Conservation (phyloP, 2,888 invertebrate species). For the Acronicta psi region DNA sequence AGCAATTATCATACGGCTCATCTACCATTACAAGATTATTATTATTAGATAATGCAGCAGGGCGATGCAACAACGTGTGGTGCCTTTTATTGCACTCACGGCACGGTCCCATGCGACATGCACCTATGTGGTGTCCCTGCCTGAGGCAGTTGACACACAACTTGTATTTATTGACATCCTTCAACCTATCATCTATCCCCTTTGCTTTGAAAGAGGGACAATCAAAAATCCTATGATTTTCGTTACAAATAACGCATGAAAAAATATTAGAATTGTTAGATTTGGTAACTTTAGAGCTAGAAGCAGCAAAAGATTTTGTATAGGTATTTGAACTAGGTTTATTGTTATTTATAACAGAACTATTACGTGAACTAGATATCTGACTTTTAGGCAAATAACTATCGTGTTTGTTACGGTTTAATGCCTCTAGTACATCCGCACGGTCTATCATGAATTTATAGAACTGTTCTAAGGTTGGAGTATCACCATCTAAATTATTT, state of each 20-base stretch:
- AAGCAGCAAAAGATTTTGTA: slow-evolving; percentile 1
- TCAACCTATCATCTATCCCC: slow-evolving; percentile 20
- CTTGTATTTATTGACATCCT: slow-evolving; percentile 33
- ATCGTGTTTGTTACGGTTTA: not conserved
- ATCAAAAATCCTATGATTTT: slow-evolving; percentile 49
- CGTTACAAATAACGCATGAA: slow-evolving; percentile 45
- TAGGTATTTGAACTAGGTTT: too few relatives aligned
- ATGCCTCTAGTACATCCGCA: not conserved
- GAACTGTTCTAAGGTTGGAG: not conserved
- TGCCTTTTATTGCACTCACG: slow-evolving; percentile 45
- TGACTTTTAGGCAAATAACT: too few relatives aligned
- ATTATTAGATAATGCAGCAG: too few relatives aligned
- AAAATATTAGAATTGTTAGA: not conserved
- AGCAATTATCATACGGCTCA: too few relatives aligned
- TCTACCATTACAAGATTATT: not conserved
- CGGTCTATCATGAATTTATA: not conserved
- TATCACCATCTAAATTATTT: not conserved
- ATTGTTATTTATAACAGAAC: too few relatives aligned
- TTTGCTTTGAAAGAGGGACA: slow-evolving; percentile 48
- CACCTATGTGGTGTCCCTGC: slow-evolving; percentile 42
- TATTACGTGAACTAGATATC: too few relatives aligned
- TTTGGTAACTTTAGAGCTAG: too few relatives aligned
- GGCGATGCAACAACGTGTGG: slow-evolving; percentile 47
- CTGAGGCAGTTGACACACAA: slow-evolving; percentile 48
- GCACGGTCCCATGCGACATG: slow-evolving; percentile 55